Evolutionary conservation across 2,888 invertebrate species (phyloP).

Genomic region (Pristionchus fissidentatus): DNA sequence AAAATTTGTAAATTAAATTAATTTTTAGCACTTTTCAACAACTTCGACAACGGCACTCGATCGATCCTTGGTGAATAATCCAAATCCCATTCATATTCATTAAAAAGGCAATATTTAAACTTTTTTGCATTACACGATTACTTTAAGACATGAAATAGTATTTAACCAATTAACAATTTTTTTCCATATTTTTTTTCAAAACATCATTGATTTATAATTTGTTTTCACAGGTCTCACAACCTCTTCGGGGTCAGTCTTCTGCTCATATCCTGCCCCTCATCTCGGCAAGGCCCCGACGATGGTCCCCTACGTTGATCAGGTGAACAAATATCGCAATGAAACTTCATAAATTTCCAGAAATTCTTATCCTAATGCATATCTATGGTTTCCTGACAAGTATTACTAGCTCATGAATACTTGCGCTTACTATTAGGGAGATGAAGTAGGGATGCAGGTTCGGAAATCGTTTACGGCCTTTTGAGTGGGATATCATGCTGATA

Average conservation of each 20-base stretch:
- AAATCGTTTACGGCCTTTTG: too few species aligned
- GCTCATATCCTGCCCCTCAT: slow-evolving; percentile 64
- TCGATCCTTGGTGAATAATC: slow-evolving; percentile 57
- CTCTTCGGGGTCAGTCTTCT: slow-evolving; percentile 61
- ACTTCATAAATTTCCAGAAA: too few species aligned
- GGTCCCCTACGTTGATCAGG: slow-evolving; percentile 69
- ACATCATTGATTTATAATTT: background rate
- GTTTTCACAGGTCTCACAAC: slow-evolving; percentile 47
- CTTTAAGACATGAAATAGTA: too few species aligned
- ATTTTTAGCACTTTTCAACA: slow-evolving; percentile 64
- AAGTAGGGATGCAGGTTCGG: too few species aligned
- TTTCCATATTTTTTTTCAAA: too few species aligned
- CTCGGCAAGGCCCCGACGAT: slow-evolving; percentile 53
- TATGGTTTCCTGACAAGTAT: too few species aligned
- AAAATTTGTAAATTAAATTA: background rate
- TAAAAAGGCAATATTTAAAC: background rate
- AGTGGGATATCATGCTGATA: too few species aligned
- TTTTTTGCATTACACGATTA: too few species aligned
- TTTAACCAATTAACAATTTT: too few species aligned
- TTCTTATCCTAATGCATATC: too few species aligned
- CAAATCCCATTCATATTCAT: slow-evolving; percentile 18
- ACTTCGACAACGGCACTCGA: slow-evolving; percentile 62
- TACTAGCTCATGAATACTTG: background rate
- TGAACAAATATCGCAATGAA: background rate
- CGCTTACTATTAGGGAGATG: background rate